Conservation (phyloP, 2,888 invertebrate species). For the Tipula vernalis region DNA sequence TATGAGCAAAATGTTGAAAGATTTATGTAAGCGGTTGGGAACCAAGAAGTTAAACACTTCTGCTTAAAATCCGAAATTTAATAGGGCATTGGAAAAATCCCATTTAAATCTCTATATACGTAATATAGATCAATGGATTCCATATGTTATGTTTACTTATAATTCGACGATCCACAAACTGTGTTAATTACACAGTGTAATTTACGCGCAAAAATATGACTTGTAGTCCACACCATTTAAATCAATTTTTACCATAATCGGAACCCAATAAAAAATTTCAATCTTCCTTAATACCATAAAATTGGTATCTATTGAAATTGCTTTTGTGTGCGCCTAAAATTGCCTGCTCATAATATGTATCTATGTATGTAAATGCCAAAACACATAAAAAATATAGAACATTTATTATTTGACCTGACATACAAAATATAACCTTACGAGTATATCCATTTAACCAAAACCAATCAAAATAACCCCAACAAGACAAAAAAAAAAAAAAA, state of each 20-base stretch:
- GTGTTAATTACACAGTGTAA: too few species aligned
- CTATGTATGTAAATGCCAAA: neutral
- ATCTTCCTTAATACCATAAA: neutral
- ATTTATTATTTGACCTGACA: neutral
- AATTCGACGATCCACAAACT: neutral
- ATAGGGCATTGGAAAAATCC: neutral
- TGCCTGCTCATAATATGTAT: neutral
- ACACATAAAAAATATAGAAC: neutral
- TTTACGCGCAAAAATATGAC: too few species aligned
- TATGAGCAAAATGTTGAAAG: constrained; percentile 20
- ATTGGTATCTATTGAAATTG: neutral
- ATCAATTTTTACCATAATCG: too few species aligned
- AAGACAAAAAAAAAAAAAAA: neutral
- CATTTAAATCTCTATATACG: neutral
- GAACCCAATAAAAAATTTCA: neutral
- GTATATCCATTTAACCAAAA: neutral
- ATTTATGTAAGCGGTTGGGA: neutral
- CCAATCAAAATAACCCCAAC: neutral
- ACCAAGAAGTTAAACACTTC: neutral
- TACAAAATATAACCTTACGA: neutral
- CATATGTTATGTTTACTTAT: neutral
- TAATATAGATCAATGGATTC: neutral
- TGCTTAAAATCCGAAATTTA: neutral
- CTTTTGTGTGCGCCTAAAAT: neutral
- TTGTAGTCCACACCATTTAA: too few species aligned